These are phyloP conservation scores for Cephus cinctus DNA, from an alignment of 1,140 invertebrate genomes.

Conservation along the genomic window DNA sequence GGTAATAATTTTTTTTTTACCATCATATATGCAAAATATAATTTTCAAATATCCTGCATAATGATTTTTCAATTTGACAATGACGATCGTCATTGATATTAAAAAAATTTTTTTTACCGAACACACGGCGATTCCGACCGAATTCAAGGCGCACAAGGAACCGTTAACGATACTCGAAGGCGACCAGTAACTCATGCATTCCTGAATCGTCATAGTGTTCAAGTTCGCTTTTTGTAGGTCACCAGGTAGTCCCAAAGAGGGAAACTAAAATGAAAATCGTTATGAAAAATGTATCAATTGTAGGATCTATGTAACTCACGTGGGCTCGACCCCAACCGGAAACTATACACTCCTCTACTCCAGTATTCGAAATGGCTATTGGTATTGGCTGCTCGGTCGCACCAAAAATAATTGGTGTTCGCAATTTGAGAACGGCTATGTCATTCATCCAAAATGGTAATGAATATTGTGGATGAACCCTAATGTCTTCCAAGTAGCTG, in stretches of 20 bases:
- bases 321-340: slow-evolving; percentile 1
- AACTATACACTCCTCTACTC: not conserved
- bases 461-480: not conserved
- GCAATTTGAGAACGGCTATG: not conserved
- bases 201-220: slow-evolving; percentile 1
- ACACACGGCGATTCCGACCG: no score
- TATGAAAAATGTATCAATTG: not conserved
- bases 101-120: no score
- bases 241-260: not conserved
- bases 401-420: not conserved
- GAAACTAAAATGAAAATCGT: not conserved
- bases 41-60: no score
- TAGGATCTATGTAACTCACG: not conserved
- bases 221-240: not conserved
- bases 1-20: no score
- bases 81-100: no score
- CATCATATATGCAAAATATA: no score
- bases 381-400: slow-evolving; percentile 1
- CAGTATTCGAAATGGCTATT: not conserved
- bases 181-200: slow-evolving; percentile 16
- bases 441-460: not conserved
- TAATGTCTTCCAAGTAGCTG: not conserved
- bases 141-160: no score
- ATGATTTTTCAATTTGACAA: no score
- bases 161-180: no score